Conservation (phyloP, 1,140 invertebrate species). For the Physella acuta region DNA sequence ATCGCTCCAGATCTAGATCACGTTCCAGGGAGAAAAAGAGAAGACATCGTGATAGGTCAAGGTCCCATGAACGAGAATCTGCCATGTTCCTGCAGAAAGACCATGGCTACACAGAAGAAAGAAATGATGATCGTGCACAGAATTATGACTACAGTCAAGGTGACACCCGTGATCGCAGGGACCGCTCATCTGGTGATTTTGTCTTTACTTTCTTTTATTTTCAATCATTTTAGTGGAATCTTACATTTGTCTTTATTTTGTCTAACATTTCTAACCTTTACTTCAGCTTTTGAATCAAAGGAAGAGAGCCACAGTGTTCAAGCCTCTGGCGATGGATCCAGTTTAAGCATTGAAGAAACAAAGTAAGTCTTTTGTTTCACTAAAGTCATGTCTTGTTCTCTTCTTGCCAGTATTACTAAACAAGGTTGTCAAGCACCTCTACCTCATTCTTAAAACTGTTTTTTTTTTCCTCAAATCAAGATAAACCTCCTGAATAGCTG, state of each 20-base stretch:
- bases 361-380: constrained; percentile 64
- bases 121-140: neutral
- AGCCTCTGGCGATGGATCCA: constrained; percentile 46
- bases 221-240: too few species aligned
- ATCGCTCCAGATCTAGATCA: constrained; percentile 50
- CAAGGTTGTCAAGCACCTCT: too few species aligned
- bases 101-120: neutral
- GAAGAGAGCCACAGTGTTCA: neutral
- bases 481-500: too few species aligned
- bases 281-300: neutral
- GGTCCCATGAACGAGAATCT: neutral
- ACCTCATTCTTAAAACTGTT: too few species aligned
- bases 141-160: neutral
- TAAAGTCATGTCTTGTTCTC: too few species aligned
- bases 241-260: neutral
- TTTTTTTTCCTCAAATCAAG: too few species aligned
- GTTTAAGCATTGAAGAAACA: constrained; percentile 84
- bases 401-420: too few species aligned
- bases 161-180: neutral
- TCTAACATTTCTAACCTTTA: neutral
- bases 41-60: constrained; percentile 26
- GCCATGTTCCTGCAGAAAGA: constrained; percentile 8
- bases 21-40: constrained; percentile 46
- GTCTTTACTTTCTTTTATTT: too few species aligned
- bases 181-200: neutral